Conservation (phyloP, 2,113 vertebrate genomes). For the Falcunculus frontatus region DNA sequence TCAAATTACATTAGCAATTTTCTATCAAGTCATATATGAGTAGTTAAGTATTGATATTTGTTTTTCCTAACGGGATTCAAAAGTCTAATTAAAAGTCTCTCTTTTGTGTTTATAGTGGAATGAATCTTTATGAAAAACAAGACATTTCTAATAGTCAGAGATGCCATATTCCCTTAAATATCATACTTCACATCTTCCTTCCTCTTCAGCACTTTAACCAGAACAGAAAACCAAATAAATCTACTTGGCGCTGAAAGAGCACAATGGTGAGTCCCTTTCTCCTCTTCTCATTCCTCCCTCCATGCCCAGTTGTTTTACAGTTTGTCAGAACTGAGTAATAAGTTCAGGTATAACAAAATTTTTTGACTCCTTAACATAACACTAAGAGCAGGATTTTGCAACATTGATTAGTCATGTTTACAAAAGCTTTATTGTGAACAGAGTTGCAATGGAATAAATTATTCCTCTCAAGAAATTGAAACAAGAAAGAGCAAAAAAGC, state of each 20-base stretch:
- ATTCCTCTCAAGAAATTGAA: neutral
- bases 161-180: conserved; percentile 46
- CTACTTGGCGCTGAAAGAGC: neutral
- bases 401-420: neutral
- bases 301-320: neutral
- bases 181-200: neutral
- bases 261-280: neutral
- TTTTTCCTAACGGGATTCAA: conserved; percentile 75
- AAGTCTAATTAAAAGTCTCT: conserved; percentile 75
- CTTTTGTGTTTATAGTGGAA: conserved; percentile 67
- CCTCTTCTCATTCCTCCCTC: neutral
- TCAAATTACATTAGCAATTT: conserved; percentile 76
- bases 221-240: neutral
- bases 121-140: conserved; percentile 55
- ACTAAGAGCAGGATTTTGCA: neutral
- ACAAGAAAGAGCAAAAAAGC: neutral
- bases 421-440: neutral
- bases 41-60: conserved; percentile 74
- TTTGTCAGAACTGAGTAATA: neutral
- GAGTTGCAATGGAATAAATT: neutral
- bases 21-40: conserved; percentile 72
- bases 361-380: neutral
- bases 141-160: conserved; percentile 47
- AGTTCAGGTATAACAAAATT: neutral
- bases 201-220: neutral